A percentile compares a stretch with the other conserved stretches of the same genome.
Evolutionary conservation across 2,113 vertebrate genomes (phyloP).

Genomic region (Phylloscopus trochiloides): DNA sequence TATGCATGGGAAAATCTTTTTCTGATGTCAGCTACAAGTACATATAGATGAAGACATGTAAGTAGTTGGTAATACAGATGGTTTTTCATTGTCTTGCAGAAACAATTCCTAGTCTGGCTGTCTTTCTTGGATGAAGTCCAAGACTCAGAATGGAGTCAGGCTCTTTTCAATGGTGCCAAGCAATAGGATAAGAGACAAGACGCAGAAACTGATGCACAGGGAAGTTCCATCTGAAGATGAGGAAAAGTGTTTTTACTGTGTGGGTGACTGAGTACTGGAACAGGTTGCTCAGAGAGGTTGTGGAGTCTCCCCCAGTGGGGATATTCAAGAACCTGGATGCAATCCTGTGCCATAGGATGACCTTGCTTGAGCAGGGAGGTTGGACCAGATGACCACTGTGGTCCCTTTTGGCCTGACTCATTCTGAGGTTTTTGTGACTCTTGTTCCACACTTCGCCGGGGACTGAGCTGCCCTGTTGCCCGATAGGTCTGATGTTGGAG

Average conservation of each 20-base stretch:
- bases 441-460: accelerated
- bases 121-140: neutral
- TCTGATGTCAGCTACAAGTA: neutral
- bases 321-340: neutral
- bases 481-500: accelerated
- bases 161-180: neutral
- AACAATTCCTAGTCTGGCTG: neutral
- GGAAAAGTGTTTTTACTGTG: neutral
- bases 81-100: neutral
- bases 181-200: neutral
- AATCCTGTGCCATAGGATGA: neutral
- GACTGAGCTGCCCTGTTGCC: accelerated
- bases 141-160: neutral
- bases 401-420: neutral
- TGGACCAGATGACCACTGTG: neutral
- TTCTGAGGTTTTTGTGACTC: neutral
- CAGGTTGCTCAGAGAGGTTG: neutral
- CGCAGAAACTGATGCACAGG: neutral
- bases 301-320: neutral
- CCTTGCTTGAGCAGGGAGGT: neutral
- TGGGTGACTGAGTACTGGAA: neutral
- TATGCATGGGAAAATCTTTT: neutral
- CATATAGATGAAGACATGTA: neutral
- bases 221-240: neutral
- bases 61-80: neutral